phyloP scores from a whole-genome alignment of 2,888 invertebrate species.

The Ormia ochracea region DNA sequence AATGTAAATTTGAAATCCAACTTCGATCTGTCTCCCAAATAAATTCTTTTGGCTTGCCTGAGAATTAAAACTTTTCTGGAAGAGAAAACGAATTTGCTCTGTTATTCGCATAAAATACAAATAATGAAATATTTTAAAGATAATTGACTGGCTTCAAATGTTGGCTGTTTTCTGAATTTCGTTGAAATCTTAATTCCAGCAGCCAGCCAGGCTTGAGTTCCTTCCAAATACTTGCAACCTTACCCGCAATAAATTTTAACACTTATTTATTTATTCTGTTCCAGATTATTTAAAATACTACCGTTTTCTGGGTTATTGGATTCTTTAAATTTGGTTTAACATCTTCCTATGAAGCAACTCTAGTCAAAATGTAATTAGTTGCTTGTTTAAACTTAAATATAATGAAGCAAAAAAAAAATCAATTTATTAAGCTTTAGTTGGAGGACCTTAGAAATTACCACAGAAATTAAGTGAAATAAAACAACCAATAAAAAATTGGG shows the following conservation, averaged over 20 bases:
- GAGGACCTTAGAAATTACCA: constrained; percentile 38
- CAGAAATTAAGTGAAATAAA: neutral
- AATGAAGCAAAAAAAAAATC: constrained; percentile 21
- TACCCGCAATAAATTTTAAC: neutral
- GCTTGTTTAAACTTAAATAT: constrained; percentile 50
- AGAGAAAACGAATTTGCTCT: too few species aligned
- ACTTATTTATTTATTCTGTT: constrained; percentile 11
- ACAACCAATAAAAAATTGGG: constrained; percentile 15
- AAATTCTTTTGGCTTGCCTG: too few species aligned
- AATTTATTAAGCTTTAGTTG: constrained; percentile 52
- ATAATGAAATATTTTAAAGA: too few species aligned
- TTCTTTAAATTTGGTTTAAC: constrained; percentile 39
- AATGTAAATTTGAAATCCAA: too few species aligned
- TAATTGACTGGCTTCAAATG: too few species aligned
- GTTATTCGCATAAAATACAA: too few species aligned
- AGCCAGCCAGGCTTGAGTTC: neutral
- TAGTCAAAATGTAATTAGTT: constrained; percentile 72
- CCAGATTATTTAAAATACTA: constrained; percentile 52
- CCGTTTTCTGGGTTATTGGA: constrained; percentile 35
- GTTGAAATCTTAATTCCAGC: neutral
- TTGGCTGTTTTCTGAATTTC: too few species aligned
- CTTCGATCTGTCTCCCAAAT: too few species aligned
- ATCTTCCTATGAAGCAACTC: constrained; percentile 68
- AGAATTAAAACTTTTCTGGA: too few species aligned
- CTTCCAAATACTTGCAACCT: neutral